Base-by-base conservation (phyloP, 2,888 invertebrate species). In the Pristionchus exspectatus region DNA sequence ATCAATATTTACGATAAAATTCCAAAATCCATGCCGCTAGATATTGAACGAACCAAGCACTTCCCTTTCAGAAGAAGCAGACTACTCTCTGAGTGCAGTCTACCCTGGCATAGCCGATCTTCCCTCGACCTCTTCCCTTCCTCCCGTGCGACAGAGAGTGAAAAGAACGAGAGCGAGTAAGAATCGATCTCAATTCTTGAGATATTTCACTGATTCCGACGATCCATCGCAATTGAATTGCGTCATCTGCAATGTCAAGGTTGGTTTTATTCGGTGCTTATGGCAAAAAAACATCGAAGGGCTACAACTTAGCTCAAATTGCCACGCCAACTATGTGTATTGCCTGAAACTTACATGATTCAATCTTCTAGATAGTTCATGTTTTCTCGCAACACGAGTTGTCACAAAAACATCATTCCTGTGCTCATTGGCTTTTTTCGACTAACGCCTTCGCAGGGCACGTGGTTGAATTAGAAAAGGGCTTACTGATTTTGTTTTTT, bases 231-330 rank as follows among this genome's bases (percentile, higher is more conserved):
- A 63, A 24, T n/a, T 63, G 63, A 63, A 24, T 9, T 63, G 63
- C n/a, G 63, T 63, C 63, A n/a, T 63, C n/a, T 63, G 63, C 63
- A 63, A 63, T 63, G n/a, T n/a, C n/a, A n/a, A 63, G n/a, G 63
- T 63, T n/a, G 7, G 21, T n/a, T 12, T 4, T 18, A 21, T 24
- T 12, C 2, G 56, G 14, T 21, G 54, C 14, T 56, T 21, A 12
- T 18, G 18, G 5, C 5, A 50, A 50, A 10, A 9, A 50, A 50
- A 9, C 5, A 5, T 2, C 38, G 38, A 50, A 7, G 44, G 44
- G 12, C 44, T 50, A 50, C 44, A 50, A 9, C 12, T 50, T 50
- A 50, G 44, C 44, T 9, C 44, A 38, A 38, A 38, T 38, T 2
- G 38, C 38, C 38, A 38, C 3, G 38, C 38, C 38, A 10, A 50